Base-by-base conservation (phyloP, 1,140 invertebrate genomes). In the Lepidurus arcticus region DNA sequence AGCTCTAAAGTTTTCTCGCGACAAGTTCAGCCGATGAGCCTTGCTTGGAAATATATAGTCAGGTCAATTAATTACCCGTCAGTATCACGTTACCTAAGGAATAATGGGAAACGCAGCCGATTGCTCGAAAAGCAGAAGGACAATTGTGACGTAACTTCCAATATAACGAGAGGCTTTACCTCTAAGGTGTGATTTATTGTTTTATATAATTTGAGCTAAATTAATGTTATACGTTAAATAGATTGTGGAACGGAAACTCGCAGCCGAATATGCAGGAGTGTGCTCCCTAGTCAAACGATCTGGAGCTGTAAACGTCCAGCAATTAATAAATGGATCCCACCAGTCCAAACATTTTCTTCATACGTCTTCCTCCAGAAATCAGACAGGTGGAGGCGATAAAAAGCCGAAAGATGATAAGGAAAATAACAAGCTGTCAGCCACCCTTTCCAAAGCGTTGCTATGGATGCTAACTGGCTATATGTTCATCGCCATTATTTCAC, bases 391-490 rank as follows among this genome's bases (percentile, higher is more conserved):
- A 75, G 74, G 77, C 34, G 78, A 45, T 44, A 79, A 79, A 45
- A 83, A 82, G 34, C 82, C 83, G 73, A 86, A 88, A 81, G 85
- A 90, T 81, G 85, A 90, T 83, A 87, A 91, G 82, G 85, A 90
- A 80, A 84, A 90, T 83, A 87, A 91, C 82, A 91, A 90, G 85
- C 84, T 92, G 77, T 88, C 89, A 7, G 89, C 91, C 1, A 83
- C 93, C 1, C 76, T 93, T 2, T 88, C 90, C 9, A 93, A 93
- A 84, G 90, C 90, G 5, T 88, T 90, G 13, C 86, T 93, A 44
- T 93, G 92, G 92, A 88, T 93, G 86, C 84, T 92, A 10, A 90
- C 90, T 26, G 90, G 90, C 44, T 92, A 91, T 82, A 88, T 92
- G 84, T 85, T 92, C 73, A 89, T 93, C 45, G 88, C 90, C 45